A percentile compares a stretch with the other conserved stretches of the same genome.
phyloP scores from a whole-genome alignment of 2,888 invertebrate species.

The Campoplex capitator region DNA sequence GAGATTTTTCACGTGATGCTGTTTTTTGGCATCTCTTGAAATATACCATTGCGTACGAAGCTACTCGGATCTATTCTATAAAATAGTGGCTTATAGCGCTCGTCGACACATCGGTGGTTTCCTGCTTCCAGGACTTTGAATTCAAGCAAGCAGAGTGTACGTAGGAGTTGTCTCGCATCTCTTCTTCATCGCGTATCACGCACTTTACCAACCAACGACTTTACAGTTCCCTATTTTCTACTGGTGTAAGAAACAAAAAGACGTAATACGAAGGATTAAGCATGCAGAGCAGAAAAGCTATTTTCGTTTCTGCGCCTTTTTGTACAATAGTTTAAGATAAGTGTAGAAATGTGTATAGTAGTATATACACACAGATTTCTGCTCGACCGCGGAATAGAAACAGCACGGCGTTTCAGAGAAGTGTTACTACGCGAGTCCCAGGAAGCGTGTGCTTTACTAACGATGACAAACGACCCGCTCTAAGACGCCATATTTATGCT shows the following conservation, averaged over 20 bases:
- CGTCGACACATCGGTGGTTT: conserved; percentile 80
- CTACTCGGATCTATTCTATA: conserved; percentile 64
- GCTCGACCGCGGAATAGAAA: conserved; percentile 77
- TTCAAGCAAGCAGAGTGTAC: conserved; percentile 46
- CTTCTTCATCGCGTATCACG: conserved; percentile 48
- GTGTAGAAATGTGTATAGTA: not conserved
- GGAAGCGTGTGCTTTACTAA: conserved; percentile 85
- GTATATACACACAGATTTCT: conserved; percentile 21
- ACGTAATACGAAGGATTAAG: not conserved
- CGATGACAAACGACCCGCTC: conserved; percentile 84
- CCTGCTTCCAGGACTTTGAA: conserved; percentile 80
- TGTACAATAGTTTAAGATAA: not conserved
- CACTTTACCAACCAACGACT: conserved; percentile 20
- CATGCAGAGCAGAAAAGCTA: not conserved
- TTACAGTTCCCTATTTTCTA: conserved; percentile 31
- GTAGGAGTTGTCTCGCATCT: conserved; percentile 24
- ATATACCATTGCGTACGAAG: conserved; percentile 45
- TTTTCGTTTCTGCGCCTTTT: conserved; percentile 3
- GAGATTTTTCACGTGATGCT: not conserved
- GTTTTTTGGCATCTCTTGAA: conserved; percentile 37
- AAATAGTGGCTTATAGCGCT: conserved; percentile 59
- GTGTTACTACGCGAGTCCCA: conserved; percentile 83
- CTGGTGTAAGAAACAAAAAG: not conserved
- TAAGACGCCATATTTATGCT: conserved; percentile 85
- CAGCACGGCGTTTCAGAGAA: conserved; percentile 80